Evolutionary conservation across 1,140 invertebrate species (phyloP).

Genomic region (Phthorimaea operculella): DNA sequence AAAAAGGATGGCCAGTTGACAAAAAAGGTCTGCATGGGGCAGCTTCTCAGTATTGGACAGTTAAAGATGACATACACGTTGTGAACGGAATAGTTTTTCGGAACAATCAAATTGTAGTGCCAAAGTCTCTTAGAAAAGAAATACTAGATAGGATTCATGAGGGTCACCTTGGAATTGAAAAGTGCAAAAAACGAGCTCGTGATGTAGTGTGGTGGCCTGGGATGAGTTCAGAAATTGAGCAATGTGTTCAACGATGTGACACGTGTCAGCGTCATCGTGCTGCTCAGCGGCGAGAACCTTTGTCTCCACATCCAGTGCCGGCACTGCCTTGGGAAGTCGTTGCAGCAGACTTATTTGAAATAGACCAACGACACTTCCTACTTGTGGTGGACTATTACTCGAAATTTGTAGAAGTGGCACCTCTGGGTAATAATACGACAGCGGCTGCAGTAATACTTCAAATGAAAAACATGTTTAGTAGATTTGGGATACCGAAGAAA

Average conservation of each 20-base stretch:
- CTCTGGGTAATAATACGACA: slow-evolving; percentile 8
- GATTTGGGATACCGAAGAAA: slow-evolving; percentile 34
- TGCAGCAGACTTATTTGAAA: slow-evolving; percentile 12
- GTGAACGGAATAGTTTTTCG: slow-evolving; percentile 8
- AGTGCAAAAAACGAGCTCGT: slow-evolving; percentile 25
- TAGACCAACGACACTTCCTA: slow-evolving; percentile 13
- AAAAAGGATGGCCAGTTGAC: slow-evolving; percentile 5
- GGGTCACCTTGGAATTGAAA: slow-evolving; percentile 35
- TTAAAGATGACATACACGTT: slow-evolving; percentile 6
- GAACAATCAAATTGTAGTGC: slow-evolving; percentile 2
- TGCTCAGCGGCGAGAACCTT: slow-evolving; percentile 1
- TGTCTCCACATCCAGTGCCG: background rate
- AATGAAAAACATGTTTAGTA: slow-evolving; percentile 7
- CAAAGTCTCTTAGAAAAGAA: slow-evolving; percentile 16
- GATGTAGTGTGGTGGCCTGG: slow-evolving; percentile 36
- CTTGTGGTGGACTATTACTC: slow-evolving; percentile 23
- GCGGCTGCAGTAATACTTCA: background rate
- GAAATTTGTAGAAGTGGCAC: slow-evolving; percentile 14
- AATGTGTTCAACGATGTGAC: slow-evolving; percentile 19
- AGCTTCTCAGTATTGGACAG: slow-evolving; percentile 3
- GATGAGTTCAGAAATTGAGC: slow-evolving; percentile 26
- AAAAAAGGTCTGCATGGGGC: background rate
- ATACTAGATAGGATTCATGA: slow-evolving; percentile 21
- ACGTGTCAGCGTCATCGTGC: slow-evolving; percentile 20
- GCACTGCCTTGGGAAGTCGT: background rate